A percentile compares a stretch with the other conserved stretches of the same genome.
These are phyloP conservation scores for Synergus japonicus DNA, from an alignment of 2,888 invertebrate genomes.

Conservation along the genomic window DNA sequence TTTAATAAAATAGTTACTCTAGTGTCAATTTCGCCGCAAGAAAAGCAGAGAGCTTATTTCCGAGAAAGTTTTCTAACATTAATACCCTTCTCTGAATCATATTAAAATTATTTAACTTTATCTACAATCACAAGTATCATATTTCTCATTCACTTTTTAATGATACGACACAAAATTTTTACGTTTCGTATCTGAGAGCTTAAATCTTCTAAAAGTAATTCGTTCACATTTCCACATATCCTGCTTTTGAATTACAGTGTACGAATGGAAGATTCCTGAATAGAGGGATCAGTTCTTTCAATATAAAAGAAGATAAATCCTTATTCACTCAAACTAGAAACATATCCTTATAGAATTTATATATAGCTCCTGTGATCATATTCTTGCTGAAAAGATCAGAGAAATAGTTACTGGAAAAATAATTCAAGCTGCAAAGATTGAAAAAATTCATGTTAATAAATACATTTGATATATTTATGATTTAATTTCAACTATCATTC, in stretches of 20 bases:
- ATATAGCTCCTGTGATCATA: background rate
- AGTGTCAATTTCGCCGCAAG: slow-evolving; percentile 49
- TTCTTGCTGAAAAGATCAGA: background rate
- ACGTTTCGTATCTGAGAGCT: background rate
- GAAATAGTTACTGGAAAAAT: background rate
- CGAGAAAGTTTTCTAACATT: slow-evolving; percentile 31
- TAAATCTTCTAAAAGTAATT: slow-evolving; percentile 19
- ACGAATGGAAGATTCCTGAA: slow-evolving; percentile 15
- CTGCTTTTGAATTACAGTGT: background rate
- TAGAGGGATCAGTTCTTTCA: slow-evolving; percentile 13
- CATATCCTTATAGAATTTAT: background rate
- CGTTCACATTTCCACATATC: background rate
- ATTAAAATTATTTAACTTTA: background rate
- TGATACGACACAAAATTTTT: background rate
- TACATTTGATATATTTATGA: background rate
- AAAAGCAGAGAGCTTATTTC: slow-evolving; percentile 24
- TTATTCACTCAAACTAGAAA: background rate
- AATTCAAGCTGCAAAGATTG: background rate
- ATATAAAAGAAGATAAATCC: slow-evolving; percentile 15
- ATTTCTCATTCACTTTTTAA: background rate
- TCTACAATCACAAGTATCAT: background rate
- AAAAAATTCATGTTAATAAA: background rate
- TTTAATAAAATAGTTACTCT: slow-evolving; percentile 53
- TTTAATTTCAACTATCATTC: background rate
- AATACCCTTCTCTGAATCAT: background rate